Evolutionary conservation across 2,888 invertebrate species (phyloP), one percentile per base, ranked within the genome.

Genomic region (Pterostichus niger): DNA sequence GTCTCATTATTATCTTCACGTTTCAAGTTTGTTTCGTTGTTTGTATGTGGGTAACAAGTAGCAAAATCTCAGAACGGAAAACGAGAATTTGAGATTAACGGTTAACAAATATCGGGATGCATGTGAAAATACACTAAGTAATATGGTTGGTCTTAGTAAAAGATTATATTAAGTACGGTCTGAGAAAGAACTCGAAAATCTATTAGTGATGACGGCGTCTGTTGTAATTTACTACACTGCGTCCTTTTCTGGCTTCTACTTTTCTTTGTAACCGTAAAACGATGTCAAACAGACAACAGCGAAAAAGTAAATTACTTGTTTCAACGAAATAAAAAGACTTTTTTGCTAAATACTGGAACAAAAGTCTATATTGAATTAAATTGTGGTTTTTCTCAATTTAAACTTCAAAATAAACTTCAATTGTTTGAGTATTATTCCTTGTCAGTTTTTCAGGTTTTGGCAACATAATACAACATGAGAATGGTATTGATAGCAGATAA

Each of bases 231-330:
- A 78, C 61, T 78, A 61, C 35, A 59, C 35, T 59, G 59, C 40
- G 61, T 78, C 61, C 44, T 56, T 78, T 59, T 78, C 35, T 78
- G 61, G 44, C 24, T 59, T 61, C 56, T 61, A 61, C 56, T 54
- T 78, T 61, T 61, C 78, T 78, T 78, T 78, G 78, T 78, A 44
- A 44, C 78, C 40, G 61, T 56, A 78, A 56, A 78, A 61, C 61
- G 44, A 59, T 78, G 78, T 78, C 78, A 78, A 78, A 78, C 78
- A 78, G 59, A 61, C 56, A 35, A 77, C 52, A 77, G 15, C 54
- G 76, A 54, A 56, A 77, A 75, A 75, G 31, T 75, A 75, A 75
- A 52, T 75, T 75, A 75, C 75, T 75, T 75, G 75, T 52, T 75
- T 44, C 68, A 64, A 71, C 44, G 68, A 71, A 71, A 71, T 71